Conservation (phyloP, 2,888 invertebrate species). For the Chydorus sphaericus region DNA sequence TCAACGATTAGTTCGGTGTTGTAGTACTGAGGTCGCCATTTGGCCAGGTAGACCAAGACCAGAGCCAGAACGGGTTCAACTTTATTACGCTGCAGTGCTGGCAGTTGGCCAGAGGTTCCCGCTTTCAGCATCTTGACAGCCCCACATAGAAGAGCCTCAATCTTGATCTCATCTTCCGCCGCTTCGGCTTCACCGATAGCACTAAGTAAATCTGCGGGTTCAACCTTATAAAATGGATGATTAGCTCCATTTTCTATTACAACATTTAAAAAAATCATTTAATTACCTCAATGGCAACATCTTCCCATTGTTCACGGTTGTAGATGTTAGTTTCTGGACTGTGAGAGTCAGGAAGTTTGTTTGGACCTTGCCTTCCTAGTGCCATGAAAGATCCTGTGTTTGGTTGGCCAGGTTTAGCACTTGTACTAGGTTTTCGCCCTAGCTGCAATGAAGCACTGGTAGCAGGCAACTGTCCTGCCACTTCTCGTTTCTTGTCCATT, state of each 20-base stretch:
- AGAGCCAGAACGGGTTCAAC: slow-evolving; percentile 66
- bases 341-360: neutral
- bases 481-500: neutral
- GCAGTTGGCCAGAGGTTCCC: slow-evolving; percentile 24
- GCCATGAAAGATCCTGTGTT: neutral
- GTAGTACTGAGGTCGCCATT: slow-evolving; percentile 51
- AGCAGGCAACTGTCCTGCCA: too few relatives aligned
- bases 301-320: neutral
- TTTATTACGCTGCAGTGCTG: slow-evolving; percentile 49
- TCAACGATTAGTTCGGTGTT: slow-evolving; percentile 35
- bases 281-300: neutral
- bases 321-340: neutral
- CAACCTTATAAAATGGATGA: slow-evolving; percentile 34
- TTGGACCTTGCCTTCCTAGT: neutral
- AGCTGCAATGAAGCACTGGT: too few relatives aligned
- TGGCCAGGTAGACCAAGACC: slow-evolving; percentile 62
- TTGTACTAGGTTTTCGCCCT: neutral
- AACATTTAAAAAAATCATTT: neutral
- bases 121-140: slow-evolving; percentile 60
- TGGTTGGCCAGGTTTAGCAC: neutral
- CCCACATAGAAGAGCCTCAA: slow-evolving; percentile 69
- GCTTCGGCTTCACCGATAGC: slow-evolving; percentile 59
- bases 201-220: slow-evolving; percentile 59
- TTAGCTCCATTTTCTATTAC: neutral
- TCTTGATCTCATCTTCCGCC: slow-evolving; percentile 53